Evolutionary conservation across 2,797 vertebrate species (phyloP).

Genomic region (Mormyrus proboscirostris): DNA sequence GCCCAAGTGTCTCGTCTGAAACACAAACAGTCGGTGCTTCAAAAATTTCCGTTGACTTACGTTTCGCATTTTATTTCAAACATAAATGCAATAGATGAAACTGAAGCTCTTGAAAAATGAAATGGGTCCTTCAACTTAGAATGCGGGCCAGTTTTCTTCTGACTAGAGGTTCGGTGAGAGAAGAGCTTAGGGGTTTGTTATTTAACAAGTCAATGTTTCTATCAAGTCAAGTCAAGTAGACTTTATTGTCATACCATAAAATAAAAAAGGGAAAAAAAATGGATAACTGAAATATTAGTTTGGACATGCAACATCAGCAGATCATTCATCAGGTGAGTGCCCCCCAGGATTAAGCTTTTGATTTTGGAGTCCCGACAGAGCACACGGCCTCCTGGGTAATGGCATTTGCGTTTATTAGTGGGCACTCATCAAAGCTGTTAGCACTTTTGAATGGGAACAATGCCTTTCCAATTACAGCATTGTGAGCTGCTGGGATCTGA

Average conservation of each 20-base stretch:
- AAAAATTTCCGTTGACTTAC: background rate
- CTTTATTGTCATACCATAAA: background rate
- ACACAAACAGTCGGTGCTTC: background rate
- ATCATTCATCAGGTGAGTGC: background rate
- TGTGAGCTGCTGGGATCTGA: background rate
- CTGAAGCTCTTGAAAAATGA: background rate
- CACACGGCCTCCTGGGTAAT: background rate
- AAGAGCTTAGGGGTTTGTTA: background rate
- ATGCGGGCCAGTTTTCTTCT: background rate
- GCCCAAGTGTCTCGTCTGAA: background rate
- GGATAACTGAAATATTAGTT: background rate
- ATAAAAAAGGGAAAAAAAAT: background rate
- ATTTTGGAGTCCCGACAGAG: background rate
- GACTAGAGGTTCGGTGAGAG: background rate
- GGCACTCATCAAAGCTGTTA: background rate
- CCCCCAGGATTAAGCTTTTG: background rate
- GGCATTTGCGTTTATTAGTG: background rate
- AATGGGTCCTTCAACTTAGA: background rate
- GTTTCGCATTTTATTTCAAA: background rate
- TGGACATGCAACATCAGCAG: background rate
- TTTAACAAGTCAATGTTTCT: background rate
- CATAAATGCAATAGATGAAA: background rate
- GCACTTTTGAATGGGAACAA: background rate
- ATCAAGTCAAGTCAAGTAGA: background rate
- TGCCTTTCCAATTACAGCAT: background rate